These are phyloP conservation scores for Xylota segnis DNA, from an alignment of 2,888 invertebrate species.

Conservation along the genomic window DNA sequence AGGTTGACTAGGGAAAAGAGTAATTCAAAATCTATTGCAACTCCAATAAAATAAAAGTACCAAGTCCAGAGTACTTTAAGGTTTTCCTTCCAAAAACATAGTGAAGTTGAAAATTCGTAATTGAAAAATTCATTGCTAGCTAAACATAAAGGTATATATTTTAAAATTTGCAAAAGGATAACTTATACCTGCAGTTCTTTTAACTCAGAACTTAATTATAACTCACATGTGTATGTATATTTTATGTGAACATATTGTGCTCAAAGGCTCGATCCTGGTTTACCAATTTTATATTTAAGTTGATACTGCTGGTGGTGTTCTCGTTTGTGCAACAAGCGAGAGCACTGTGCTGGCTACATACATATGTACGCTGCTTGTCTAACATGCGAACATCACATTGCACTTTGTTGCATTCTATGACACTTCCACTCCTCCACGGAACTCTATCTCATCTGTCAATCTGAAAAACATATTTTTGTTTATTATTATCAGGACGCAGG, in stretches of 20 bases:
- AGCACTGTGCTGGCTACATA: neutral
- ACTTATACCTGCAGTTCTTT: neutral
- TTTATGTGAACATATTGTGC: neutral
- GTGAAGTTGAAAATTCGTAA: too few species aligned
- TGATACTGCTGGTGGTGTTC: neutral
- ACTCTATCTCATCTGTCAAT: constrained; percentile 15
- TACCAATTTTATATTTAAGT: neutral
- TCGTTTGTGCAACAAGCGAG: constrained; percentile 1
- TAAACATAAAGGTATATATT: too few species aligned
- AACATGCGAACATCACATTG: constrained; percentile 11
- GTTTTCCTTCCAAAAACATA: too few species aligned
- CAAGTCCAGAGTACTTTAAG: too few species aligned
- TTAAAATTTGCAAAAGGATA: too few species aligned
- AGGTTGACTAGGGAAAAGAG: too few species aligned
- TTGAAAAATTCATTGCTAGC: too few species aligned
- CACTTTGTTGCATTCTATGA: neutral
- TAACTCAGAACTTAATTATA: neutral
- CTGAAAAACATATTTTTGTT: constrained; percentile 24
- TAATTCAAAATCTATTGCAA: too few species aligned
- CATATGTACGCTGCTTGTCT: neutral
- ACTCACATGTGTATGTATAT: neutral
- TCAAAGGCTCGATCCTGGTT: neutral
- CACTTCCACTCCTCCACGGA: neutral
- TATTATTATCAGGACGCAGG: neutral
- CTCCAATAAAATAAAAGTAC: too few species aligned